These are phyloP conservation scores for Pleuronectes platessa DNA, from an alignment of 2,113 vertebrate species.

Conservation along the genomic window DNA sequence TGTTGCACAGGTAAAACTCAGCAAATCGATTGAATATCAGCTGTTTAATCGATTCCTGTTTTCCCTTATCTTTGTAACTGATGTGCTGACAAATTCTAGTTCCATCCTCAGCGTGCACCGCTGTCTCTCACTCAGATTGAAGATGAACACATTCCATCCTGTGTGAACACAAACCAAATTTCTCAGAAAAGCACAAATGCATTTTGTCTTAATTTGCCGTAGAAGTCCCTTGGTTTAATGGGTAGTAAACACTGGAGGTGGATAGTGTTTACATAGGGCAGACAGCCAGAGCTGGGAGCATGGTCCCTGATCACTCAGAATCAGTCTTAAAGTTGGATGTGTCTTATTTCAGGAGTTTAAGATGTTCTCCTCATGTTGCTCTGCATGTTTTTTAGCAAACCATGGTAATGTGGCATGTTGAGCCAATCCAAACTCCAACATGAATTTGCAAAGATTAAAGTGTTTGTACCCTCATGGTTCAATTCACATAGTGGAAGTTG, in stretches of 20 bases:
- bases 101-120: background rate
- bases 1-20: slow-evolving; percentile 32
- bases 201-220: background rate
- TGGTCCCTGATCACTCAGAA: background rate
- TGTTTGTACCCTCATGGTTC: too few relatives aligned
- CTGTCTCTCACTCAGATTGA: background rate
- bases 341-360: background rate
- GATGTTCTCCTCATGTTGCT: background rate
- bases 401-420: background rate
- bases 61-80: slow-evolving; percentile 7
- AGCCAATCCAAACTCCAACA: too few relatives aligned
- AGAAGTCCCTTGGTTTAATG: too few relatives aligned
- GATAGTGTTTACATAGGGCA: background rate
- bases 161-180: background rate
- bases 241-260: background rate
- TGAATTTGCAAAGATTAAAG: too few relatives aligned
- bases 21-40: background rate
- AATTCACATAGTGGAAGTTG: too few relatives aligned
- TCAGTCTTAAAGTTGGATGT: background rate
- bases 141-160: slow-evolving; percentile 6
- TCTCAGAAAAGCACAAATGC: background rate
- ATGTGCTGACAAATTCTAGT: background rate
- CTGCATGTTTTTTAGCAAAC: background rate
- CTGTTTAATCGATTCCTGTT: background rate
- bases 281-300: background rate